A percentile compares a stretch with the other conserved stretches of the same genome.
Evolutionary conservation across 2,888 invertebrate species (phyloP).

Genomic region (Aporophyla lueneburgensis): DNA sequence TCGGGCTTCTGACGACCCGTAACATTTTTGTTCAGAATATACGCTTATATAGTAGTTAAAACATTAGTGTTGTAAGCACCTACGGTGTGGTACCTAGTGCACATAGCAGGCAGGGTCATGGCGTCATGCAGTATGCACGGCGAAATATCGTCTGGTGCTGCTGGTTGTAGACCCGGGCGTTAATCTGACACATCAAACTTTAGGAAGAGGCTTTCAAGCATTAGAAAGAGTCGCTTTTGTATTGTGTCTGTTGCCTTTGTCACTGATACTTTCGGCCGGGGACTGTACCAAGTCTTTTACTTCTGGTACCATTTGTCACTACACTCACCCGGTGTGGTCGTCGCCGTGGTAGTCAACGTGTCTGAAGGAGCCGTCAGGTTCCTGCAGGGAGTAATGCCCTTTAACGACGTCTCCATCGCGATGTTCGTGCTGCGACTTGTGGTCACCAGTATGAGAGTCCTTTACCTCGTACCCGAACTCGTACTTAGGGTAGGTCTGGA

Average conservation of each 20-base stretch:
- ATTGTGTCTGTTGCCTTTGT: too few species aligned
- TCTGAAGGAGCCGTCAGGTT: conserved; percentile 88
- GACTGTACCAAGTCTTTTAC: background rate
- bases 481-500: conserved; percentile 72
- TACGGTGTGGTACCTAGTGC: background rate
- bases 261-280: background rate
- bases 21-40: background rate
- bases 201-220: too few species aligned
- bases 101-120: background rate
- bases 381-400: conserved; percentile 79
- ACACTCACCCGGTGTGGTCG: conserved; percentile 78
- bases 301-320: background rate
- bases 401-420: conserved; percentile 86
- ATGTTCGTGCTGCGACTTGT: conserved; percentile 86
- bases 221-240: too few species aligned
- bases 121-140: background rate
- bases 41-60: background rate
- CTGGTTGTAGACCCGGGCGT: too few species aligned
- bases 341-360: conserved; percentile 89
- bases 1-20: too few species aligned
- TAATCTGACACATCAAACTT: too few species aligned
- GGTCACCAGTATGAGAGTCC: conserved; percentile 89
- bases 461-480: conserved; percentile 73
- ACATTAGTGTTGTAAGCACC: background rate
- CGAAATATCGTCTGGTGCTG: background rate